Conservation (phyloP, 2,888 invertebrate genomes). For the Tipula vernalis region DNA sequence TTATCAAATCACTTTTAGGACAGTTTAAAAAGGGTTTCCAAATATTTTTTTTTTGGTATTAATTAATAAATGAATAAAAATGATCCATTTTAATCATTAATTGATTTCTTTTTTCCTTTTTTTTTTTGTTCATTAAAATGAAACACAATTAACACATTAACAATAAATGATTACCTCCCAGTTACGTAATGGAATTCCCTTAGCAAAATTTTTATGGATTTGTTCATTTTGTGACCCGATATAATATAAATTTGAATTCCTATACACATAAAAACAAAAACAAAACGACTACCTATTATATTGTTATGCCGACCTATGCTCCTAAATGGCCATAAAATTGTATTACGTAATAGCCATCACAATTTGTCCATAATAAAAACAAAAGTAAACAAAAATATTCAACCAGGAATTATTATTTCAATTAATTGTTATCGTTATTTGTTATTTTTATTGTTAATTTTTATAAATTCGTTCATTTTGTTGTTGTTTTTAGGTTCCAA, state of each 20-base stretch:
- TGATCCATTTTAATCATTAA: not conserved
- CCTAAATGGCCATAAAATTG: not conserved
- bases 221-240: not conserved
- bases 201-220: not conserved
- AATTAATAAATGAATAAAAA: no score
- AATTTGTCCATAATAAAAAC: not conserved
- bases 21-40: no score
- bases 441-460: not conserved
- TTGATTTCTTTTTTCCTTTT: not conserved
- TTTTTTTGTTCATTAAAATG: not conserved
- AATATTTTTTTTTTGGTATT: no score
- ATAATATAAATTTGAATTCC: no score
- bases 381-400: not conserved
- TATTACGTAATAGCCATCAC: not conserved
- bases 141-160: not conserved
- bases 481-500: not conserved
- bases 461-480: no score
- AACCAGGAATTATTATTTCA: not conserved
- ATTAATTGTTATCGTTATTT: not conserved
- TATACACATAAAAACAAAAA: no score
- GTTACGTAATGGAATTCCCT: not conserved
- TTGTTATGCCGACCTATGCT: not conserved
- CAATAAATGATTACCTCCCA: not conserved
- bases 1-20: no score
- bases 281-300: no score